A percentile compares a stretch with the other conserved stretches of the same genome.
Evolutionary conservation across 2,888 invertebrate genomes (phyloP).

Genomic region (Cistogaster globosa): DNA sequence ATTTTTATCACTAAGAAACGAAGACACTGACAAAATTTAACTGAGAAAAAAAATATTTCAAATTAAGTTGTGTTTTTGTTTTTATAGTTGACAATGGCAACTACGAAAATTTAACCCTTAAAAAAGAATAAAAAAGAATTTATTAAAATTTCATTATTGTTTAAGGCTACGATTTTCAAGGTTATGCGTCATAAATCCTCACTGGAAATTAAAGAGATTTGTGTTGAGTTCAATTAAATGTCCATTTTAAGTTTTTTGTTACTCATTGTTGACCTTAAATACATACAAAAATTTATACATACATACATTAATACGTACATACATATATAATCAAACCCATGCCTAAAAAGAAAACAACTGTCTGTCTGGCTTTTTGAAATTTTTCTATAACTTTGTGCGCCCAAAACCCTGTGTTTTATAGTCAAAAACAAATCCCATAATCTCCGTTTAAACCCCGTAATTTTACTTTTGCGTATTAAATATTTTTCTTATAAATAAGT

Average conservation of each 20-base stretch:
- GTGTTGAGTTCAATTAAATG: neutral
- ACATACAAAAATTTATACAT: too few species aligned
- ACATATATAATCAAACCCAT: too few species aligned
- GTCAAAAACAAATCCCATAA: too few species aligned
- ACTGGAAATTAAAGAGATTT: neutral
- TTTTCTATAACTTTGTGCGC: too few species aligned
- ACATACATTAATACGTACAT: too few species aligned
- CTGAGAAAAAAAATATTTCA: conserved; percentile 7
- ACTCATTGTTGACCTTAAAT: too few species aligned
- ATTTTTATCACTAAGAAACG: neutral
- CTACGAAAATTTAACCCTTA: conserved; percentile 44
- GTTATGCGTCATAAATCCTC: conserved; percentile 42
- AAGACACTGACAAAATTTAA: neutral
- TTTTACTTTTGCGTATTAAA: too few species aligned
- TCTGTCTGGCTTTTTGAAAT: too few species aligned
- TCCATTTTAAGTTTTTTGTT: neutral
- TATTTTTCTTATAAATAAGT: too few species aligned
- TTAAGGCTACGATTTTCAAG: conserved; percentile 41
- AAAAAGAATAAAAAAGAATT: conserved; percentile 3
- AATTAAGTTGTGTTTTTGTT: conserved; percentile 15
- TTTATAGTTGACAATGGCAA: neutral
- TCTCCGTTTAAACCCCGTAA: too few species aligned
- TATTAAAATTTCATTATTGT: neutral
- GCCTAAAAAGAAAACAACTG: too few species aligned
- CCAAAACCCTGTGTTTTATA: too few species aligned